Base-by-base conservation (phyloP, 2,113 vertebrate species). In the Climacteris rufus region DNA sequence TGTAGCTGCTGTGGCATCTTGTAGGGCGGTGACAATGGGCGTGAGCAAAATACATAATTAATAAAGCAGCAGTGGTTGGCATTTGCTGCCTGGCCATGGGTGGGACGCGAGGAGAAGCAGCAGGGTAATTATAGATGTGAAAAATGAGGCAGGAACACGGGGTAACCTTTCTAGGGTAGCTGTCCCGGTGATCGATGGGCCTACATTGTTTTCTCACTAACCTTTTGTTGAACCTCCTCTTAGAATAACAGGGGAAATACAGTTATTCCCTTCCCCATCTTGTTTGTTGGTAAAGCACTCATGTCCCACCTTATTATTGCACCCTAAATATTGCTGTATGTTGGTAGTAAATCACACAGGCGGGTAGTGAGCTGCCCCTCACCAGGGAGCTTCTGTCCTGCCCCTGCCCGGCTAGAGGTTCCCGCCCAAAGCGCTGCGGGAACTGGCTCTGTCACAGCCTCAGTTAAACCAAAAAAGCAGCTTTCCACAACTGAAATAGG, bases 151-250 rank as follows among this genome's bases (percentile, higher is more conserved):
- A 52, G 83, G 87, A 84, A 56, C 40, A 11, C 20, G 25, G 15
- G 4, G 94, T 94, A 96, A 96, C 96, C 97, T 96, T 95, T 97
- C 82, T 83, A 88, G 97, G 90, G 90, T 94, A 96, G 91, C 97
- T 94, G 95, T 97, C 92, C 89, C 33, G 28, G 14, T 97, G 97
- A 97, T 97, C 33, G 91, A 97, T 94, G 95, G 94, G 95, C 80
- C 95, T 28, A 52, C 94, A 93, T 97, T 97, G 96, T 98, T 97
- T 97, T 97, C 90, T 84, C 35, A 4, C 97, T 97, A 97, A 98
- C 97, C 97, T 98, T 91, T 96, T 88, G 66, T 88, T 98, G 97
- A 97, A 97, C 97, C 97, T 97, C 74, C 87, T 87, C 74, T 91
- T 93, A 94, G 91, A 96, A 90, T 76, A 96, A 85, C 89, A 92